A percentile compares a stretch with the other conserved stretches of the same genome.
phyloP scores from a whole-genome alignment of 2,113 vertebrate genomes.

The Plectropomus leopardus region DNA sequence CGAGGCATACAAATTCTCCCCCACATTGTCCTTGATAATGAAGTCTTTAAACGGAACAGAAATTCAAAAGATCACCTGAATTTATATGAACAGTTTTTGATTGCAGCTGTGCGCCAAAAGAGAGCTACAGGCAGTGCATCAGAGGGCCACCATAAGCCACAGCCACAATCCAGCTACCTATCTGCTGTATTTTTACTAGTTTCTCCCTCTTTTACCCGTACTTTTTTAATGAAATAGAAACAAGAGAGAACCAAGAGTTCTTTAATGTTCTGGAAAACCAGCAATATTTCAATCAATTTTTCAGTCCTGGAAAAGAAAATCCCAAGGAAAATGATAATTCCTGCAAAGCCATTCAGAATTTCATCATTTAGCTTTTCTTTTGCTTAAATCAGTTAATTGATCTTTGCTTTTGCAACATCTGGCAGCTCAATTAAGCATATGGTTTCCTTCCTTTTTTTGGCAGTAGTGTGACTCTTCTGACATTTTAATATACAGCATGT shows the following conservation, averaged over 20 bases:
- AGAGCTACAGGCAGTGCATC: slow-evolving; percentile 40
- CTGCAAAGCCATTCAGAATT: slow-evolving; percentile 7
- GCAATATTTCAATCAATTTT: slow-evolving; percentile 29
- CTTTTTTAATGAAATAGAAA: slow-evolving; percentile 41
- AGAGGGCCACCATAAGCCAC: slow-evolving; percentile 18
- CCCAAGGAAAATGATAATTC: background rate
- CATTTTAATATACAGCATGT: background rate
- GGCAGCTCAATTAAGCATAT: background rate
- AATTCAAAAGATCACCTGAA: slow-evolving; percentile 64
- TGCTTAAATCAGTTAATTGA: slow-evolving; percentile 36
- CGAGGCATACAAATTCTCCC: slow-evolving; percentile 52
- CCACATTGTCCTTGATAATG: slow-evolving; percentile 68
- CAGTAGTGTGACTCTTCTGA: background rate
- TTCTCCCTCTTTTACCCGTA: background rate
- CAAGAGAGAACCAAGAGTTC: background rate
- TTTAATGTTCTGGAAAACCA: slow-evolving; percentile 15
- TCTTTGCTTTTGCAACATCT: slow-evolving; percentile 13
- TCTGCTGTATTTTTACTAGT: slow-evolving; percentile 11
- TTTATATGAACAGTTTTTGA: slow-evolving; percentile 55
- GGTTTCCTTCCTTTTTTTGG: background rate
- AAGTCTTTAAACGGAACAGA: slow-evolving; percentile 55
- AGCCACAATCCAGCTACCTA: slow-evolving; percentile 31
- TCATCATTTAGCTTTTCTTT: slow-evolving; percentile 9
- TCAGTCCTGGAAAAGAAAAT: slow-evolving; percentile 15
- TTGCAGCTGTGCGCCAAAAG: slow-evolving; percentile 32